Percentiles rank a stretch among this genome's conserved stretches.
Evolutionary conservation across 1,140 invertebrate genomes (phyloP).

Genomic region (Hycleus cichorii): DNA sequence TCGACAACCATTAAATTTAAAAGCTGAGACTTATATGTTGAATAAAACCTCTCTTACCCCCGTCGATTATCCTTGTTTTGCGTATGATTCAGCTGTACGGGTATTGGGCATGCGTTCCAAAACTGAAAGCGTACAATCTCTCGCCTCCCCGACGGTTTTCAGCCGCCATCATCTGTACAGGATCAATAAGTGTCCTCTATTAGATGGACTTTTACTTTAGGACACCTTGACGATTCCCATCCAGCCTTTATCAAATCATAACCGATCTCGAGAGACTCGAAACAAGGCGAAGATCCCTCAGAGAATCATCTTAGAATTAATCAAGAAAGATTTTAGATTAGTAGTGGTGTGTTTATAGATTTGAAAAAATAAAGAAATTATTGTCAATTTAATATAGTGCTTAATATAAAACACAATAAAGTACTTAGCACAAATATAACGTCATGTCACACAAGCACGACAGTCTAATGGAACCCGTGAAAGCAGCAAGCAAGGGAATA

Average conservation of each 20-base stretch:
- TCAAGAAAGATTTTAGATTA: no score
- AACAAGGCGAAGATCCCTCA: no score
- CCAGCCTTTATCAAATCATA: no score
- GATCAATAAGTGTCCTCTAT: constrained; percentile 21
- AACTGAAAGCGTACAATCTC: constrained; percentile 8
- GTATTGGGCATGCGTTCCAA: no score
- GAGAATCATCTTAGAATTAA: no score
- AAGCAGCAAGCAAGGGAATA: constrained; percentile 24
- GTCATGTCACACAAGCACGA: constrained; percentile 17
- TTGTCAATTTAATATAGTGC: background rate
- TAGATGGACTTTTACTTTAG: no score
- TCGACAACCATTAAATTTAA: constrained; percentile 23
- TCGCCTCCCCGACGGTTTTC: constrained; percentile 11
- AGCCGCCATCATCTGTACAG: constrained; percentile 16
- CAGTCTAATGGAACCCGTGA: constrained; percentile 26
- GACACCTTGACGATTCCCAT: no score
- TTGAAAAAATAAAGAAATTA: background rate
- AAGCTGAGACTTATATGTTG: constrained; percentile 19
- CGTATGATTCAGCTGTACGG: background rate
- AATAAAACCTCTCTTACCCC: constrained; percentile 18
- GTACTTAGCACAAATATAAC: constrained; percentile 23
- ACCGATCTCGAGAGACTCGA: no score
- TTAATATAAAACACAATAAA: constrained; percentile 20
- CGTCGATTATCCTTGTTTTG: constrained; percentile 8
- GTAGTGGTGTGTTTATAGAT: background rate